A percentile compares a stretch with the other conserved stretches of the same genome.
These are phyloP conservation scores for Lysandra coridon DNA, from an alignment of 2,888 invertebrate species.

Conservation along the genomic window DNA sequence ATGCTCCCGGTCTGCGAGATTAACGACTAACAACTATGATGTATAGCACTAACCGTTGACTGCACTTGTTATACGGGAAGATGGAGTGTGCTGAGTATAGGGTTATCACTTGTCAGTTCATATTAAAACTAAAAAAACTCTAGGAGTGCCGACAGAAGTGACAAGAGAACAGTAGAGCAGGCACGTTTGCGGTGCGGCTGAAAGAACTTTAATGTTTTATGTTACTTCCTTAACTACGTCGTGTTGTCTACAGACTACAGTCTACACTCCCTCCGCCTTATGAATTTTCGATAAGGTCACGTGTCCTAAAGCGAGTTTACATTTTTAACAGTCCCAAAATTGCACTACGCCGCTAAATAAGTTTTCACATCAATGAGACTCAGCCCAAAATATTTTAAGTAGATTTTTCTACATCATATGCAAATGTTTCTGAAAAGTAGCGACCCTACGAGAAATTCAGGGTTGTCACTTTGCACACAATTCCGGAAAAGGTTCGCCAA, in stretches of 20 bases:
- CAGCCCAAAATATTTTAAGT: background rate
- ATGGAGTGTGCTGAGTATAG: constrained; percentile 35
- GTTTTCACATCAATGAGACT: background rate
- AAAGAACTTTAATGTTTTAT: no score
- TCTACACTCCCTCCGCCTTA: no score
- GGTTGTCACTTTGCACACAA: background rate
- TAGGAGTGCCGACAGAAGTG: no score
- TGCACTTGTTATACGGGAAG: constrained; percentile 38
- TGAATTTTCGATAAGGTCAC: no score
- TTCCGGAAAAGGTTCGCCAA: background rate
- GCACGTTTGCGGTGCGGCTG: no score
- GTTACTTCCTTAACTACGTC: no score
- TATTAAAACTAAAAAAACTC: no score
- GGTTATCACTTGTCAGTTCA: constrained; percentile 6
- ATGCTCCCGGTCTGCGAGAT: constrained; percentile 47
- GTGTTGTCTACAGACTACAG: no score
- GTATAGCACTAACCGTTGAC: constrained; percentile 44
- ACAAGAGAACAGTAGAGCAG: no score
- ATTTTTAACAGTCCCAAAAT: no score
- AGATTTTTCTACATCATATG: background rate
- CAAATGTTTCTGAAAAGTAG: background rate
- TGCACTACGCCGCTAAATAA: background rate
- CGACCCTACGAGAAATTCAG: background rate
- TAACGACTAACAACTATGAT: constrained; percentile 47
- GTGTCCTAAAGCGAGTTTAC: no score